Conservation (phyloP, 2,797 vertebrate species). For the Coccyzus lansbergi region DNA sequence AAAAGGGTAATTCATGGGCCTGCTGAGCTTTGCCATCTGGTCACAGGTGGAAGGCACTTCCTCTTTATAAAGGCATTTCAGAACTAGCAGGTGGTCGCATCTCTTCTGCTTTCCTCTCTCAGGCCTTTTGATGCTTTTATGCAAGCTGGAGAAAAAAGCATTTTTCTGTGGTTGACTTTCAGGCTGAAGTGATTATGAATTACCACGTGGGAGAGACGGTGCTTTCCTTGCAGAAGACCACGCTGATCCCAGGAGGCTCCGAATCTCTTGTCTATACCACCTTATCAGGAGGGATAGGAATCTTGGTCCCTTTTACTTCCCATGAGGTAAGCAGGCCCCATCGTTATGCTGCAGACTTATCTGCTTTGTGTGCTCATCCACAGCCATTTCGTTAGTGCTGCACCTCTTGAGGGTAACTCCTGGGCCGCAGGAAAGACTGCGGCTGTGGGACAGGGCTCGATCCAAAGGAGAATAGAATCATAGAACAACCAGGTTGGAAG, state of each 20-base stretch:
- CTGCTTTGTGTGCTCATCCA: background rate
- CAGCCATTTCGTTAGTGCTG: background rate
- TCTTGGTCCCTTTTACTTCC: conserved; percentile 96
- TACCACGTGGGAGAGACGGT: conserved; percentile 96
- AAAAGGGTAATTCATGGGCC: background rate
- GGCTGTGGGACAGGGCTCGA: rapidly evolving
- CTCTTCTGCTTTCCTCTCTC: background rate
- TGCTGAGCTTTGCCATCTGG: conserved; percentile 35
- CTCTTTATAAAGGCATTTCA: background rate
- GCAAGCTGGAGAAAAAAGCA: background rate
- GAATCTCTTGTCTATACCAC: conserved; percentile 98
- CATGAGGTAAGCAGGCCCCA: conserved; percentile 85
- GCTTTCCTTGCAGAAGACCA: conserved; percentile 96
- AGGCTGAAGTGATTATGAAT: conserved; percentile 97
- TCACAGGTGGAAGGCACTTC: conserved; percentile 37
- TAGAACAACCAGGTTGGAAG: no score
- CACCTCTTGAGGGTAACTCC: background rate
- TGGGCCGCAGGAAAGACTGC: background rate
- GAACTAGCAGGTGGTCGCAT: background rate
- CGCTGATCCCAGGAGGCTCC: conserved; percentile 94
- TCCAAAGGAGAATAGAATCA: background rate
- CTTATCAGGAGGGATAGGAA: conserved; percentile 94
- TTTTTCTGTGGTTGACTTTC: conserved; percentile 25
- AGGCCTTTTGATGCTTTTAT: background rate
- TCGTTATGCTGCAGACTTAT: background rate